phyloP scores from a whole-genome alignment of 2,797 vertebrate species.

The Pseudopleuronectes americanus region DNA sequence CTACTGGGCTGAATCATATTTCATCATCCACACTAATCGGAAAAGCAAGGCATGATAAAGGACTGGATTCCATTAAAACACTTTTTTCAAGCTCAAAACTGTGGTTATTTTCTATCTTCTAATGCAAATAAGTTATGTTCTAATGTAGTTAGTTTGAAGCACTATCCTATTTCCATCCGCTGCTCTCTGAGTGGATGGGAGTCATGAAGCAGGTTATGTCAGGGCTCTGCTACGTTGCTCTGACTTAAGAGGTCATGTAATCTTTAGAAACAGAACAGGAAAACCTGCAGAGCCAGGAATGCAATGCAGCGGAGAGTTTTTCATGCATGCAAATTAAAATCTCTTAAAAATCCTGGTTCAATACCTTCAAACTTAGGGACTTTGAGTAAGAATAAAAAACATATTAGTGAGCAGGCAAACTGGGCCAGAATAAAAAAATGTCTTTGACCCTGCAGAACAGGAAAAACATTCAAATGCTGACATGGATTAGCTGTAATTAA shows the following conservation, averaged over 20 bases:
- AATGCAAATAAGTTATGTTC: neutral
- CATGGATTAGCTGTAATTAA: conserved; percentile 21
- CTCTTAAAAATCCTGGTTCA: conserved; percentile 23
- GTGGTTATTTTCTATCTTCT: neutral
- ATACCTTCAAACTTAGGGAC: conserved; percentile 16
- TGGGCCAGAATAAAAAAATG: conserved; percentile 7
- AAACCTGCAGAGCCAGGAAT: conserved; percentile 37
- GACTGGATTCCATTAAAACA: neutral
- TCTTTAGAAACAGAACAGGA: conserved; percentile 25
- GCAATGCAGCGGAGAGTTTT: conserved; percentile 32
- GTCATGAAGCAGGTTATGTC: conserved; percentile 21
- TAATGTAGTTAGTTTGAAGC: conserved; percentile 1
- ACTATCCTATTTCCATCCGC: conserved; percentile 8
- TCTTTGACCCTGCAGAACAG: conserved; percentile 15
- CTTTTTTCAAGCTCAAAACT: neutral
- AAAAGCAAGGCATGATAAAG: conserved; percentile 1
- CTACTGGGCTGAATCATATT: conserved; percentile 15
- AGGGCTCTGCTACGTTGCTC: conserved; percentile 10
- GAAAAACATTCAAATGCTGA: conserved; percentile 2
- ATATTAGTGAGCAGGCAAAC: neutral
- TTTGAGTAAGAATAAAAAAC: conserved; percentile 17
- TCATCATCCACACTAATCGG: conserved; percentile 13
- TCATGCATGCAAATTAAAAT: conserved; percentile 24
- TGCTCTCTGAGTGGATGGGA: neutral
- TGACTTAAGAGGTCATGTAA: conserved; percentile 36